A percentile compares a stretch with the other conserved stretches of the same genome.
These are phyloP conservation scores for Aphidoletes aphidimyza DNA, from an alignment of 2,888 invertebrate species.

Conservation along the genomic window DNA sequence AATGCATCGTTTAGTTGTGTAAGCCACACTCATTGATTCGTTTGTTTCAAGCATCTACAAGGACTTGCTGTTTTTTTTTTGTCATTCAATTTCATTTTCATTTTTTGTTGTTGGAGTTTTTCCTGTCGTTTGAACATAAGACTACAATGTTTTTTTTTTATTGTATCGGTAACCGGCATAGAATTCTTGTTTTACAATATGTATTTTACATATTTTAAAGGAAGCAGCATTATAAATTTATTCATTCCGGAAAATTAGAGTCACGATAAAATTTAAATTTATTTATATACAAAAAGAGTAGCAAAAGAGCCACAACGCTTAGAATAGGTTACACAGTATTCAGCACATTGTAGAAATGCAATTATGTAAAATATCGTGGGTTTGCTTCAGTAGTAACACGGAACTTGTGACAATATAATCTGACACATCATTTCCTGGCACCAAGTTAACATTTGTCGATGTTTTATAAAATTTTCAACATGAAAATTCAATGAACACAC, in stretches of 20 bases:
- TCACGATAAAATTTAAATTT: slow-evolving; percentile 61
- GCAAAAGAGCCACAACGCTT: neutral
- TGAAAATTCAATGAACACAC: no score
- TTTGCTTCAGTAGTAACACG: neutral
- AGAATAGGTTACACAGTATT: neutral
- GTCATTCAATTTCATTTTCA: neutral
- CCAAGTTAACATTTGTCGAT: neutral
- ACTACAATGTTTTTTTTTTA: neutral
- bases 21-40: no score
- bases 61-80: neutral
- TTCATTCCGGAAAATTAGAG: slow-evolving; percentile 62
- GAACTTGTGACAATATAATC: slow-evolving; percentile 6
- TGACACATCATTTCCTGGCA: slow-evolving; percentile 32
- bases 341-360: neutral
- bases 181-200: slow-evolving; percentile 59
- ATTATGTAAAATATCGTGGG: slow-evolving; percentile 28
- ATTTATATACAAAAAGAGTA: slow-evolving; percentile 57
- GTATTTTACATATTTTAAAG: slow-evolving; percentile 61
- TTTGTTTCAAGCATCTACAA: no score
- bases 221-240: slow-evolving; percentile 61
- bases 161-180: neutral
- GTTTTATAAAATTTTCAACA: slow-evolving; percentile 20
- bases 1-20: no score
- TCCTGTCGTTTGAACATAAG: neutral
- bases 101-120: neutral